Evolutionary conservation across 2,888 invertebrate genomes (phyloP).

Genomic region (Caenorhabditis sp.): DNA sequence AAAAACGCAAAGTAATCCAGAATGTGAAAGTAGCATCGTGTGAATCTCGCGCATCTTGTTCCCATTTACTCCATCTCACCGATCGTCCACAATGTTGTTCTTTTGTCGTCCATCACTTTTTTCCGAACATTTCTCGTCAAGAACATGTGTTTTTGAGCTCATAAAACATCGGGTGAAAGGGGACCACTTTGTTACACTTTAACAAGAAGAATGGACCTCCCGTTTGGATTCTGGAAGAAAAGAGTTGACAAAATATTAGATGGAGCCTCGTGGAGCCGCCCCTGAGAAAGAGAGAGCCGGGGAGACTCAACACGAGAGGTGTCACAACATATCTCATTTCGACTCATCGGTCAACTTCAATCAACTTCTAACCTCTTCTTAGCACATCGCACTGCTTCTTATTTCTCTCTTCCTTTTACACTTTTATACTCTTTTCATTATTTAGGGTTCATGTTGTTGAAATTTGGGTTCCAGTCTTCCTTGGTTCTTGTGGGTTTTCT

Average conservation of each 20-base stretch:
- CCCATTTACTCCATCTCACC: constrained; percentile 54
- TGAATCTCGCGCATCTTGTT: constrained; percentile 45
- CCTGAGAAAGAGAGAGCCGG: constrained; percentile 36
- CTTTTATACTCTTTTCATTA: constrained; percentile 54
- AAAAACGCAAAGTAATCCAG: constrained; percentile 16
- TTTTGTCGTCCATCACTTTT: constrained; percentile 34
- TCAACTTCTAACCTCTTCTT: constrained; percentile 66
- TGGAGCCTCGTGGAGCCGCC: constrained; percentile 8
- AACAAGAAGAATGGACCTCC: constrained; percentile 44
- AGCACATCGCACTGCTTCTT: constrained; percentile 53
- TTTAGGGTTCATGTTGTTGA: constrained; percentile 16
- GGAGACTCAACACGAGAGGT: constrained; percentile 58
- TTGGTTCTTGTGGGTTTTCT: constrained; percentile 4
- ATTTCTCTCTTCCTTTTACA: constrained; percentile 30
- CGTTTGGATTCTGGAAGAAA: constrained; percentile 36
- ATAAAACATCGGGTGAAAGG: constrained; percentile 49
- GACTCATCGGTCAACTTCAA: constrained; percentile 69
- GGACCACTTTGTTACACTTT: constrained; percentile 58
- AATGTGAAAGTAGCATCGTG: constrained; percentile 25
- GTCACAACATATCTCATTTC: constrained; percentile 69
- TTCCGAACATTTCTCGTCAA: constrained; percentile 60
- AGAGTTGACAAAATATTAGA: constrained; percentile 58
- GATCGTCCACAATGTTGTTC: constrained; percentile 34
- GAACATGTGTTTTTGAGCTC: constrained; percentile 63
- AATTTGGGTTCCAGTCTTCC: constrained; percentile 6